A percentile compares a stretch with the other conserved stretches of the same genome.
These are phyloP conservation scores for Procambarus virginalis DNA, from an alignment of 1,140 invertebrate genomes.

Conservation along the genomic window DNA sequence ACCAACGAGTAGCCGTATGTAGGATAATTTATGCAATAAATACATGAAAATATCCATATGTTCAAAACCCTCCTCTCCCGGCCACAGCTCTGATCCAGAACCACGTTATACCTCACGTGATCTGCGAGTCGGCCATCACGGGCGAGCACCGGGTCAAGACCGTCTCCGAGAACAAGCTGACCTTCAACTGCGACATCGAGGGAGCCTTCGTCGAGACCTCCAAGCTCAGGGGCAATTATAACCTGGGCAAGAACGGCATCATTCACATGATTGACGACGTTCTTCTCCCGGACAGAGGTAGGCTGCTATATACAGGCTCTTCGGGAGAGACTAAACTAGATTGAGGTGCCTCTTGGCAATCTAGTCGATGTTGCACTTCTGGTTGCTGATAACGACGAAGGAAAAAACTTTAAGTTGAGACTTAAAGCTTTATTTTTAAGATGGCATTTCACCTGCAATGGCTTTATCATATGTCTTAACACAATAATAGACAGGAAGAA, in stretches of 20 bases:
- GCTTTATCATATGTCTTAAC: too few species aligned
- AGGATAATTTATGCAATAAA: too few species aligned
- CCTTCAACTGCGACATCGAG: constrained; percentile 74
- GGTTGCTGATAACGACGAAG: too few species aligned
- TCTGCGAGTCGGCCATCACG: constrained; percentile 75
- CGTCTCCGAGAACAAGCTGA: constrained; percentile 72
- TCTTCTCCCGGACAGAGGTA: constrained; percentile 75
- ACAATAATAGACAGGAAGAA: too few species aligned
- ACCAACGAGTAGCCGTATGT: too few species aligned
- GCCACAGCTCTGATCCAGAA: constrained; percentile 74
- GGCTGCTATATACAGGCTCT: background rate
- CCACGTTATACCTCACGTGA: constrained; percentile 75
- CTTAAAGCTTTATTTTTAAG: background rate
- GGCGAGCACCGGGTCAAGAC: constrained; percentile 74
- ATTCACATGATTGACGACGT: constrained; percentile 75
- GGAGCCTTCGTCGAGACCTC: constrained; percentile 73
- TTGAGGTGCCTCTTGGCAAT: too few species aligned
- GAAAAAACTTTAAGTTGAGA: too few species aligned
- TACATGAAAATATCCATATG: too few species aligned
- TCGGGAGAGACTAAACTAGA: too few species aligned
- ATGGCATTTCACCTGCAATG: too few species aligned
- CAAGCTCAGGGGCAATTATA: constrained; percentile 72
- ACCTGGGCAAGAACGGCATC: constrained; percentile 75
- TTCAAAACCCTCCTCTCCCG: background rate
- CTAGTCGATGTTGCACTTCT: too few species aligned